Base-by-base conservation (phyloP, 2,888 invertebrate species). In the Sarcophaga variegata region DNA sequence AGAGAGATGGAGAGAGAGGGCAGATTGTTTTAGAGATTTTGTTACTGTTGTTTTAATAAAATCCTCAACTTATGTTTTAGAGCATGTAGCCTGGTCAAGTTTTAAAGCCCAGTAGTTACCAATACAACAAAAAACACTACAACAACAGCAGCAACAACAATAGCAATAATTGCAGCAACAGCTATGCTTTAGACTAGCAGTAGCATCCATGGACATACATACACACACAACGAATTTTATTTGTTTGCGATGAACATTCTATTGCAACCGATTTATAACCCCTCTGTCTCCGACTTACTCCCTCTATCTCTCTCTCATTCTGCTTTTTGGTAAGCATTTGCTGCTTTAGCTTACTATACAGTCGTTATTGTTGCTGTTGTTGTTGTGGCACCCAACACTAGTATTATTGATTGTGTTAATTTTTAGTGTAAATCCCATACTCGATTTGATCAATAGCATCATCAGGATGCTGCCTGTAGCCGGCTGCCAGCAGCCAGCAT, bases 351-450 rank as follows among this genome's bases (percentile, higher is more conserved):
- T 59, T 69, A 49, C 79, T 80, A 0, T 14, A 20, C 27, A 77
- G 25, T 62, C 66, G 59, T 17, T 62, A 78, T 54, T 66, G 72
- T 54, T 78, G 77, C 17, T 80, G 49, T 67, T 69, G 66, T 70
- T 77, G 77, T 81, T 59, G 37, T 79, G 78, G 54, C 14, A 49
- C 11, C 3, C 27, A 37, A 1, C 37, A 37, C 8, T 37, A 54
- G 84, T 81, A 80, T 78, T 83, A 85, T 85, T 74, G 78, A 84
- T 89, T 89, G 90, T 89, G 89, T 90, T 90, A 90, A 90, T 89
- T 89, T 89, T 89, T 89, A 87, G 88, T 87, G 89, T 82, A 90
- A 90, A 89, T 90, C 89, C 89, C 88, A 67, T 72, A 89, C 89
- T 88, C 88, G 88, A 89, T 90, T 90, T 89, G 89, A 89, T 89